Evolutionary conservation across 2,888 invertebrate species (phyloP).

Genomic region (Liopterus haemorrhoidalis): DNA sequence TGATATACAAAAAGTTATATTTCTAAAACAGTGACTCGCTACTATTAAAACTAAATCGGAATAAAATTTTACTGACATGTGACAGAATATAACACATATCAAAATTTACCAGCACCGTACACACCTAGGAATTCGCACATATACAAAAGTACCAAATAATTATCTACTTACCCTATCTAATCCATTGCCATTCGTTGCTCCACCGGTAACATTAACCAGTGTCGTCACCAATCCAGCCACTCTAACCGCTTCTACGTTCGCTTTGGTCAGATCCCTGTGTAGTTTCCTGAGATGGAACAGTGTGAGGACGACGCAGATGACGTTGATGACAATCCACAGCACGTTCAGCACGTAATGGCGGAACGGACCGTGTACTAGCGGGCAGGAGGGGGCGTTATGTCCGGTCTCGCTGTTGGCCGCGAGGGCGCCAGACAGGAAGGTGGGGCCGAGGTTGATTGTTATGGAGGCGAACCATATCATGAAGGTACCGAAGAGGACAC

Average conservation of each 20-base stretch:
- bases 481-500: conserved; percentile 83
- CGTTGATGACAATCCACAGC: conserved; percentile 83
- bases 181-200: conserved; percentile 44
- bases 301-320: conserved; percentile 77
- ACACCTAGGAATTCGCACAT: background rate
- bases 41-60: too few species aligned
- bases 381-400: conserved; percentile 76
- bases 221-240: conserved; percentile 78
- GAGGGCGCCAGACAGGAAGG: conserved; percentile 75
- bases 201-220: conserved; percentile 72
- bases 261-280: conserved; percentile 74
- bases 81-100: too few species aligned
- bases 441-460: conserved; percentile 84
- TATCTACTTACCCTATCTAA: conserved; percentile 34
- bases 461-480: conserved; percentile 93
- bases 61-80: too few species aligned
- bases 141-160: background rate
- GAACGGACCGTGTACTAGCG: conserved; percentile 79
- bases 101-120: too few species aligned
- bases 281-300: conserved; percentile 77
- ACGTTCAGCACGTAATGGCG: conserved; percentile 86
- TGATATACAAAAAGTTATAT: too few species aligned
- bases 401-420: conserved; percentile 73
- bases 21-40: too few species aligned
- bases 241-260: conserved; percentile 76